Conservation (phyloP, 1,140 invertebrate genomes). For the Chironomus striatipennis region DNA sequence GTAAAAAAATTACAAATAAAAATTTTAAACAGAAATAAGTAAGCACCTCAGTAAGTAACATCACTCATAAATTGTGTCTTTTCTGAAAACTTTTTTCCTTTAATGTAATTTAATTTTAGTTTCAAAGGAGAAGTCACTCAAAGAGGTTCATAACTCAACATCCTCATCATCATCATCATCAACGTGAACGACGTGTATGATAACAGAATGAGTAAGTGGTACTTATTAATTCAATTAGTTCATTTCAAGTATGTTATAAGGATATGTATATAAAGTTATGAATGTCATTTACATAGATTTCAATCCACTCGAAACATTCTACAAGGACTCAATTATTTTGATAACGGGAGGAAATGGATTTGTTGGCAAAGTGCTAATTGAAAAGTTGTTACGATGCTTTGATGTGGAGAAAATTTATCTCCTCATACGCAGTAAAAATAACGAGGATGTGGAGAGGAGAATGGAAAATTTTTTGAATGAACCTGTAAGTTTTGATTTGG, state of each 20-base stretch:
- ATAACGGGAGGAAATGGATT: slow-evolving; percentile 72
- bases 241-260: background rate
- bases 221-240: background rate
- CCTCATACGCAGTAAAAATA: slow-evolving; percentile 70
- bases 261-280: background rate
- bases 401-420: slow-evolving; percentile 67
- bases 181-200: no score
- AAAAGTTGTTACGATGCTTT: slow-evolving; percentile 75
- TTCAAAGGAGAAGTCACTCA: background rate
- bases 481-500: slow-evolving; percentile 48
- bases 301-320: slow-evolving; percentile 34
- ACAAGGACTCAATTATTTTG: slow-evolving; percentile 43
- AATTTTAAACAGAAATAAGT: background rate
- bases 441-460: slow-evolving; percentile 55
- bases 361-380: slow-evolving; percentile 77
- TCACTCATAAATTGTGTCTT: background rate
- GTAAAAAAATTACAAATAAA: background rate
- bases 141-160: background rate
- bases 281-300: background rate
- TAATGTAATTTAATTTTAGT: background rate
- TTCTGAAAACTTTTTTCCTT: background rate
- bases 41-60: background rate
- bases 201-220: background rate
- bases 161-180: no score
- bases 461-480: slow-evolving; percentile 55